Evolutionary conservation across 2,797 vertebrate species (phyloP), one percentile per base, ranked within the genome.

Genomic region (Knipowitschia caucasica): DNA sequence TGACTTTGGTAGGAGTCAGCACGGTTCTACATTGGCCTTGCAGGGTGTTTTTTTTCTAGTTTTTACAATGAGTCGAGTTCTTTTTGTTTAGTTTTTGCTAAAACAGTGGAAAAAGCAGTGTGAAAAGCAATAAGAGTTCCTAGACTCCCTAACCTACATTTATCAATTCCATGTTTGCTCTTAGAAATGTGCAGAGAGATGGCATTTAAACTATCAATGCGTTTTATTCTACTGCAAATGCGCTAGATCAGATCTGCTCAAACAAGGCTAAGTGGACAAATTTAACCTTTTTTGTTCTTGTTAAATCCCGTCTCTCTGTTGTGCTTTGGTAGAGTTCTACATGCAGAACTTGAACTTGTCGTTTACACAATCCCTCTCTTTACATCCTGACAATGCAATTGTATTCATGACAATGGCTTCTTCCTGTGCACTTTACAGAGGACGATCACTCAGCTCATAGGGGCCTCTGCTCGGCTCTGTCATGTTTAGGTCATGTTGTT

Each of bases 61-160:
- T n/a, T n/a, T n/a, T 58, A 17, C 3, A n/a, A 18, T 15, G 56
- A 27, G 47, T 14, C 27, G 30, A 33, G 63, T 23, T 52, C 11
- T n/a, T n/a, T n/a, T n/a, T n/a, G n/a, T n/a, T n/a, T n/a, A n/a
- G n/a, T n/a, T n/a, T n/a, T n/a, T 4, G 15, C 9, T 43, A 45
- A 46, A 46, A 27, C 53, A 27, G 17, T 59, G 21, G 6, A 18
- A 17, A 7, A 38, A 21, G 24, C 44, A 26, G 8, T 4, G 58
- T n/a, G 49, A 20, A 57, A 63, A 73, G 67, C 71, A 77, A 67
- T 67, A 60, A 4, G 53, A 63, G 33, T n/a, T n/a, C n/a, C n/a
- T n/a, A n/a, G n/a, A n/a, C n/a, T n/a, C n/a, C n/a, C n/a, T n/a
- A n/a, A n/a, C n/a, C n/a, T n/a, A n/a, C n/a, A n/a, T n/a, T n/a